These are phyloP conservation scores for Zoroaster sp. DNA, from an alignment of 53 echinoderm and acorn worm genomes.

Conservation along the genomic window DNA sequence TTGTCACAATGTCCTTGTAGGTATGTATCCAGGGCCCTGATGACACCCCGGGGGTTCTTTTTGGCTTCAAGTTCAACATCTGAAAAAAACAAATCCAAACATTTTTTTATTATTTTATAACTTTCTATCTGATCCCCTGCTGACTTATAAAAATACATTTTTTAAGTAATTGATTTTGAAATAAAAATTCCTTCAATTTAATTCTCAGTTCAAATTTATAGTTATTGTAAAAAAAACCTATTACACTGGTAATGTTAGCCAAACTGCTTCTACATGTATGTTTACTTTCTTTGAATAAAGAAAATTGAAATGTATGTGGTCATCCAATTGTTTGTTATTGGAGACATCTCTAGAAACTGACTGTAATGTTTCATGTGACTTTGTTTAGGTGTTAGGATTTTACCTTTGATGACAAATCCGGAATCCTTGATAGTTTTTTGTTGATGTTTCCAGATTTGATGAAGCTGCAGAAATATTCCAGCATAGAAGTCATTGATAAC, in stretches of 20 bases:
- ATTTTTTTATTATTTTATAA: neutral
- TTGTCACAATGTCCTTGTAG: slow-evolving; percentile 51
- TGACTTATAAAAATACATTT: neutral
- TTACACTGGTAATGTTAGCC: too few relatives aligned
- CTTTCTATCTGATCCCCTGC: neutral
- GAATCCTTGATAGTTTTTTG: slow-evolving; percentile 95
- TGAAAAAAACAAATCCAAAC: neutral
- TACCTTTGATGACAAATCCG: slow-evolving; percentile 94
- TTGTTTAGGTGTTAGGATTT: neutral
- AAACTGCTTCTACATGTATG: too few relatives aligned
- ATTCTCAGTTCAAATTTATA: neutral
- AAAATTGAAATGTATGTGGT: too few relatives aligned
- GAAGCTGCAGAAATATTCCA: slow-evolving; percentile 71
- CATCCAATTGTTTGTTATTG: neutral
- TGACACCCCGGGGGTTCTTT: slow-evolving; percentile 72
- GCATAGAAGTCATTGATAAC: slow-evolving; percentile 94
- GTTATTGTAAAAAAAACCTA: neutral
- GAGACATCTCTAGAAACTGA: neutral
- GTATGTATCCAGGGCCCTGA: slow-evolving; percentile 72
- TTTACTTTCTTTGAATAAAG: too few relatives aligned
- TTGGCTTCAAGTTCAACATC: slow-evolving; percentile 78
- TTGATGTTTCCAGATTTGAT: slow-evolving; percentile 88
- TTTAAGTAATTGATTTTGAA: neutral
- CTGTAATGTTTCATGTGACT: neutral
- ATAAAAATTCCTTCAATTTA: neutral